phyloP scores from a whole-genome alignment of 2,888 invertebrate genomes.

The Aphidoletes aphidimyza region DNA sequence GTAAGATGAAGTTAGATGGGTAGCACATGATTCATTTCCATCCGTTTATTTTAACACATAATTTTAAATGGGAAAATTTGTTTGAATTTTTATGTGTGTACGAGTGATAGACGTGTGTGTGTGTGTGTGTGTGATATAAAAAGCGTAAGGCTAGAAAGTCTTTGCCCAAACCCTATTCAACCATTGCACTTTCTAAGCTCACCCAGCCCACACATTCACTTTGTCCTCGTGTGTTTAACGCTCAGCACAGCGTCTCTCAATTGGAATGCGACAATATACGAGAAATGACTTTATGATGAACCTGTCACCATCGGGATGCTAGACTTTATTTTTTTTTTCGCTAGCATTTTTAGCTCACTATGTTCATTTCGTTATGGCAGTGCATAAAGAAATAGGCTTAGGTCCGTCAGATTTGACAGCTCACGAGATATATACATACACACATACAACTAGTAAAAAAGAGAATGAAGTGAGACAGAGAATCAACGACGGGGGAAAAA shows the following conservation, averaged over 20 bases:
- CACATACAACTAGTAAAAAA: background rate
- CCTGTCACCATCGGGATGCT: slow-evolving; percentile 27
- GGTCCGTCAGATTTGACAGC: background rate
- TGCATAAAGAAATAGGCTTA: slow-evolving; percentile 31
- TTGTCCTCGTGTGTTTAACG: background rate
- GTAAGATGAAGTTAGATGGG: slow-evolving; percentile 22
- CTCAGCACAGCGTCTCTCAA: background rate
- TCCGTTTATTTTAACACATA: slow-evolving; percentile 50
- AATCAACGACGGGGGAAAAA: too few relatives aligned
- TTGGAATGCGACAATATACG: slow-evolving; percentile 46
- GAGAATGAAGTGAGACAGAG: too few relatives aligned
- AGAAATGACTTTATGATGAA: slow-evolving; percentile 51
- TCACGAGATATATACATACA: background rate
- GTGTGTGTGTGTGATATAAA: too few relatives aligned
- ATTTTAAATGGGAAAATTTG: slow-evolving; percentile 21
- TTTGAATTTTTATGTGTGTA: slow-evolving; percentile 18
- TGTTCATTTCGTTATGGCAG: background rate
- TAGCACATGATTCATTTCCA: slow-evolving; percentile 37
- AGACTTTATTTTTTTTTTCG: background rate
- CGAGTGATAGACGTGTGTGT: background rate
- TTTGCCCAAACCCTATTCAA: too few relatives aligned
- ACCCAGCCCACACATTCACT: background rate
- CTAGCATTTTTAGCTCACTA: background rate
- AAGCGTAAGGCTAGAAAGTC: too few relatives aligned
- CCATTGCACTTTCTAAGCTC: too few relatives aligned